Evolutionary conservation across 1,140 invertebrate genomes (phyloP), one percentile per base, ranked within the genome.

Genomic region (Drosophila micromelanica): DNA sequence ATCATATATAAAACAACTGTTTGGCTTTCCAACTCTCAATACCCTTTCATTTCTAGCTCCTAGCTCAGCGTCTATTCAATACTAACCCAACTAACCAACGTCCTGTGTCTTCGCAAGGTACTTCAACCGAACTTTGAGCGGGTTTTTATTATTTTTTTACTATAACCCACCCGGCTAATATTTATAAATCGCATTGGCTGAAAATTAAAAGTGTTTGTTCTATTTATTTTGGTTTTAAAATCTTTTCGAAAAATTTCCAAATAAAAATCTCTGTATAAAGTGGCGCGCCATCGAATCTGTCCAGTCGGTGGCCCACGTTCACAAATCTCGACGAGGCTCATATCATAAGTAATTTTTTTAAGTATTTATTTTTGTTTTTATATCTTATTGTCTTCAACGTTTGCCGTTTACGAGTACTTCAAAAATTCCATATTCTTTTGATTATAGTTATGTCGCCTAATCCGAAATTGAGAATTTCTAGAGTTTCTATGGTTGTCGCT

Each of bases 381-480:
- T 78, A 61, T 82, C 72, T 87, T 87, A 87, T 87, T 87, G 82
- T 87, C 82, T 87, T 87, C 79, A 81, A 76, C 82, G 60, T 73
- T 81, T 80, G 69, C 70, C 59, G 51, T 77, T 71, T 78, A 69
- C 62, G 74, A 78, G 61, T 61, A 71, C 74, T 60, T 72, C 20
- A 43, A 78, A 76, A 75, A 63, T 45, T 54, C 55, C 74, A 78
- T 87, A 62, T 69, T 61, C 45, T 77, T 86, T 63, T 75, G 65
- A 62, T 73, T 69, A 32, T 46, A 60, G 48, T 57, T 67, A 27
- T 81, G 32, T 56, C 23, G 30, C 38, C 59, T 64, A 48, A 52
- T 52, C 49, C 46, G 49, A 73, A 77, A 40, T 72, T 54, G 62
- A 20, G 68, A 63, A 45, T 56, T 68, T 62, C 35, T 52, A 30